A percentile compares a stretch with the other conserved stretches of the same genome.
phyloP scores from a whole-genome alignment of 2,113 vertebrate species.

The Hemiscyllium ocellatum region DNA sequence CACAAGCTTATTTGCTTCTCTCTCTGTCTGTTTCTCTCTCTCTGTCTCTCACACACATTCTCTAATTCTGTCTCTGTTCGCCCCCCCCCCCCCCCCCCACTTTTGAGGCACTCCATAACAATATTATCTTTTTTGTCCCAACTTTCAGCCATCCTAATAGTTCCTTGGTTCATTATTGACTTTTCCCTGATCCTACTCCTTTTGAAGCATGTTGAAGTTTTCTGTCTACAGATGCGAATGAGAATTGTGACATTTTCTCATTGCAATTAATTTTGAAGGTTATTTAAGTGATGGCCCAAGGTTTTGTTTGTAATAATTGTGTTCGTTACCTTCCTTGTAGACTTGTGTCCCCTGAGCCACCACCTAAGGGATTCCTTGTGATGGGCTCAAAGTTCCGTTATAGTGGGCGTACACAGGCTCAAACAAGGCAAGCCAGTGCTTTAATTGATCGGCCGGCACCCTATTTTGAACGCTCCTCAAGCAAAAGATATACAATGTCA shows the following conservation, averaged over 20 bases:
- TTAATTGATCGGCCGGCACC: slow-evolving; percentile 89
- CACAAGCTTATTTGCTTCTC: neutral
- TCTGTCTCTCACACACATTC: too few species aligned
- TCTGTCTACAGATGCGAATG: neutral
- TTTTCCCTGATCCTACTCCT: neutral
- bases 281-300: neutral
- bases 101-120: neutral
- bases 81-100: too few species aligned
- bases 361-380: slow-evolving; percentile 92
- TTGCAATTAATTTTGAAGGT: neutral
- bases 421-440: slow-evolving; percentile 90
- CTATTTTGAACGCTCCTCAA: slow-evolving; percentile 89
- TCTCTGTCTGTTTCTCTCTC: neutral
- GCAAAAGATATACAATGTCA: slow-evolving; percentile 92
- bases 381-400: slow-evolving; percentile 99
- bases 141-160: neutral
- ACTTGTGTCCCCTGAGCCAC: slow-evolving; percentile 89
- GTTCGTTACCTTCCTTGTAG: slow-evolving; percentile 49
- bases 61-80: neutral
- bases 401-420: slow-evolving; percentile 91
- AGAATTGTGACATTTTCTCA: neutral
- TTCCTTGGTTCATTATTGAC: neutral
- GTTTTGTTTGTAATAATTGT: neutral
- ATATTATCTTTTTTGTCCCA: neutral
- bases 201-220: neutral